Base-by-base conservation (phyloP, 1,140 invertebrate genomes). In the Calycopis cecrops region DNA sequence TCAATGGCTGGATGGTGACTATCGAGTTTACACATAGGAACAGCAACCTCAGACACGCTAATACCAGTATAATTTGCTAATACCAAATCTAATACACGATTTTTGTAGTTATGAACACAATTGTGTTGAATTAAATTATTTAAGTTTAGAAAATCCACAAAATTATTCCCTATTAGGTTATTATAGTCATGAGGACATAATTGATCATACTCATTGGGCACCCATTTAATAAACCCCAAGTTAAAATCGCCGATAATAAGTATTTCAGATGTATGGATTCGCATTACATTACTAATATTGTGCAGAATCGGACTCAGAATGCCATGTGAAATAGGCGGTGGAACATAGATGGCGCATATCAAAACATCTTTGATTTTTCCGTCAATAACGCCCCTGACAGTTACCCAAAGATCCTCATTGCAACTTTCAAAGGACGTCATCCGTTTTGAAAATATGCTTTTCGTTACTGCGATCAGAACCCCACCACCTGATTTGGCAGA, bases 361-460 rank as follows among this genome's bases (percentile, higher is more conserved):
- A 57, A 34, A n/a, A n/a, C n/a, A n/a, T n/a, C 17, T 35, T 47
- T 50, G 33, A 28, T 10, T 44, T 18, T 18, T 4, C 42, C 33
- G 37, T n/a, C n/a, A 33, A 48, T 34, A 34, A 37, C 9, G 1
- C 14, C 9, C 11, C 14, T 10, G 16, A 50, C 14, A 1, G 42
- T 54, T 9, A 65, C 37, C 60, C 63, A 63, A 4, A 69, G 52
- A 37, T 69, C 60, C 42, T 69, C 66, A 3, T 33, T 1, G 3
- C 34, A 16, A 17, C 48, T 60, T 52, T 68, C 65, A 34, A 49
- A 59, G 16, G 14, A 9, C 11, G 38, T 9, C 6, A 61, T 37
- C 52, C 52, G 44, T 54, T 35, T 51, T 11, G 52, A 52, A 7
- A 16, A n/a, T 38, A 56, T 33, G n/a, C 37, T 52, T 53, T 58